Evolutionary conservation across 2,888 invertebrate species (phyloP), one percentile per base, ranked within the genome.

Genomic region (Dorcus parallelipipedus): DNA sequence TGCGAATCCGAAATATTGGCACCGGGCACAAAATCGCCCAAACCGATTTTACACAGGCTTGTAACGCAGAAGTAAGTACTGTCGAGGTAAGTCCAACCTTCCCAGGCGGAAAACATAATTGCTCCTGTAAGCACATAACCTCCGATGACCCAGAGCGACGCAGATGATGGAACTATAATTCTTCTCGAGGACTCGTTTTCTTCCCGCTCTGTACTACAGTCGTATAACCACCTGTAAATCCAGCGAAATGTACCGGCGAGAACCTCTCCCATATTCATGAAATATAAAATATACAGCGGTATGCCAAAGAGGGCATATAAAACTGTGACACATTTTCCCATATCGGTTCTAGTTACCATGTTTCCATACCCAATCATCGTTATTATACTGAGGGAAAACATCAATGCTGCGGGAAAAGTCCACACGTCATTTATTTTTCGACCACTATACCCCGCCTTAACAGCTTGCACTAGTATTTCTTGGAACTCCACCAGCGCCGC

Each of bases 281-380:
- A 94, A 73, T 94, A 94, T 7, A 94, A 78, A 9, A 93, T 86
- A 74, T 93, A 94, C 47, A 94, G 80, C 0, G 94, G 94, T 69
- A 94, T 93, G 0, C 94, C 94, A 70, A 94, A 87, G 7, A 91
- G 87, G 2, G 94, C 93, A 77, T 94, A 95, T 8, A 93, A 84
- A 33, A 93, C 90, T 0, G 93, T 93, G 7, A 88, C 85, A 3
- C 90, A 86, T 78, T 93, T 93, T 2, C 94, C 94, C 53, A 56
- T 57, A n/a, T 56, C 81, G 0, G 93, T 93, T 67, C 86, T 85
- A 0, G 93, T 93, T 9, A 92, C 89, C 76, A 93, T 84, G 75
- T 93, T 93, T 0, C 94, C 94, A 73, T 93, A 94, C 2, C 94
- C 94, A 67, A 94, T 93, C 94, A 94, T 94, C 3, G 94, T 93